Evolutionary conservation across 2,797 vertebrate species (phyloP).

Genomic region (Pteronotus mesoamericanus): DNA sequence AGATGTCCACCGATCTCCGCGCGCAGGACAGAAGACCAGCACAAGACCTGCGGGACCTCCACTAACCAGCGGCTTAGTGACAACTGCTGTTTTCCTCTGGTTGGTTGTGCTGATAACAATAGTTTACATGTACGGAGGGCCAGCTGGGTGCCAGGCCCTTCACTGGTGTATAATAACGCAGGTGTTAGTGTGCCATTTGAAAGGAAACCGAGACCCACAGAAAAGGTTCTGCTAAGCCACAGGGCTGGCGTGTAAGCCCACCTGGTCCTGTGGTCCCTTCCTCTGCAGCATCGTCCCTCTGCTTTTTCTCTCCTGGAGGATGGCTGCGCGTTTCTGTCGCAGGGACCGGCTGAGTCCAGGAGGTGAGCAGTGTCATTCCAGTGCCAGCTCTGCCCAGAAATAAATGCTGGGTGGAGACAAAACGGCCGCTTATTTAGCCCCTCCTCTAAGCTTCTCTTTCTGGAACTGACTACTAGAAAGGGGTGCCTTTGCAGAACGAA

Average conservation of each 20-base stretch:
- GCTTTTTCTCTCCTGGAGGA: neutral
- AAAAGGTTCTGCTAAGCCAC: neutral
- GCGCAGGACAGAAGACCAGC: neutral
- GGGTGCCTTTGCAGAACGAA: neutral
- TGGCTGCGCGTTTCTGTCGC: fast-evolving
- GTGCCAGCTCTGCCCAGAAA: neutral
- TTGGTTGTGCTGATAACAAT: neutral
- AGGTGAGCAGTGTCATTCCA: fast-evolving
- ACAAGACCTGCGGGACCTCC: fast-evolving
- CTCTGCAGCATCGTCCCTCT: fast-evolving
- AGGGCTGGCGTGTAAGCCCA: neutral
- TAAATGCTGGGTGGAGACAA: neutral
- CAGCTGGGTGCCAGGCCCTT: neutral
- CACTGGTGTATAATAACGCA: neutral
- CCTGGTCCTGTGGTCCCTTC: fast-evolving
- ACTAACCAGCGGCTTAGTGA: fast-evolving
- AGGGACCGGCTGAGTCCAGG: no score
- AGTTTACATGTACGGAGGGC: neutral
- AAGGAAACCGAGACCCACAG: neutral
- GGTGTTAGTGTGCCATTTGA: no score
- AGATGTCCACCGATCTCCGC: fast-evolving
- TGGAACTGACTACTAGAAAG: neutral
- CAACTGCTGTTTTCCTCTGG: fast-evolving
- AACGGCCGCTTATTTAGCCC: fast-evolving
- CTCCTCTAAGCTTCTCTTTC: neutral